phyloP scores from a whole-genome alignment of 2,113 vertebrate species.

The Megaceryle maxima region DNA sequence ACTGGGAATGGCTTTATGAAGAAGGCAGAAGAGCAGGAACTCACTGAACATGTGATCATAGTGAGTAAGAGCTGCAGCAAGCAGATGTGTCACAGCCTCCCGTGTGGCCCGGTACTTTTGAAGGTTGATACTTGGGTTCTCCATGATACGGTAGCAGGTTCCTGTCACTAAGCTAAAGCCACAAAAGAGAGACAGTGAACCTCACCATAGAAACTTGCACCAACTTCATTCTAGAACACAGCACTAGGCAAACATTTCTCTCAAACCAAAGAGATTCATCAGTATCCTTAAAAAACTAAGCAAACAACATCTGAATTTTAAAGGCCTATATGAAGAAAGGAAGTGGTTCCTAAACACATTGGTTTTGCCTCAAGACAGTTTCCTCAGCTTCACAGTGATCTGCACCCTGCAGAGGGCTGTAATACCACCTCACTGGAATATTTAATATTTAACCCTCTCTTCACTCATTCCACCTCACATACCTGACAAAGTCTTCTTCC shows the following conservation, averaged over 20 bases:
- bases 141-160: slow-evolving; percentile 91
- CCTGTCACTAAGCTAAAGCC: slow-evolving; percentile 86
- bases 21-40: slow-evolving; percentile 35
- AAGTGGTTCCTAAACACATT: neutral
- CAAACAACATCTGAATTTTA: neutral
- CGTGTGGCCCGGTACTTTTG: slow-evolving; percentile 85
- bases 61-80: slow-evolving; percentile 85
- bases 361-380: neutral
- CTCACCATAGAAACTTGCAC: neutral
- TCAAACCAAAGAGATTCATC: neutral
- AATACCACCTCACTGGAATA: neutral
- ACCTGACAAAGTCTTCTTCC: slow-evolving; percentile 95
- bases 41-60: slow-evolving; percentile 90
- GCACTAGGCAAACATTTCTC: neutral
- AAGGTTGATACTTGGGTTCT: slow-evolving; percentile 86
- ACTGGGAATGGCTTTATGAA: neutral
- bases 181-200: neutral
- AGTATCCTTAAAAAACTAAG: neutral
- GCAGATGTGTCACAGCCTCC: slow-evolving; percentile 83
- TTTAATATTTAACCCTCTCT: neutral
- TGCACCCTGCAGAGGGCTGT: neutral
- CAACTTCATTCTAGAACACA: neutral
- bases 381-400: neutral
- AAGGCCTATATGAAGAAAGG: accelerated
- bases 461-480: neutral